Evolutionary conservation across 1,140 invertebrate genomes (phyloP).

Genomic region (Globodera ellingtonae): DNA sequence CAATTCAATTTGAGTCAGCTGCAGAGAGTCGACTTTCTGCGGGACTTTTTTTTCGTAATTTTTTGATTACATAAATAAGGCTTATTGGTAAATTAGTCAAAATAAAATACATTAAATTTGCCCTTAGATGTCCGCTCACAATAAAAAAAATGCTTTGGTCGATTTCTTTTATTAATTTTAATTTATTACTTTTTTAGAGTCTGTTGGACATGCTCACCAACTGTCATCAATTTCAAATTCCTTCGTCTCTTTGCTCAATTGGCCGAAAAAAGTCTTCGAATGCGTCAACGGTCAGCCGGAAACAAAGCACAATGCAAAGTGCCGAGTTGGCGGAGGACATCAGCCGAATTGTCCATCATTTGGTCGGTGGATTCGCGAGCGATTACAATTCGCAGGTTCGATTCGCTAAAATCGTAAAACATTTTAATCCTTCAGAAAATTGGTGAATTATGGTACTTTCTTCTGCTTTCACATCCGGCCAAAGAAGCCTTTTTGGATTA

Average conservation of each 20-base stretch:
- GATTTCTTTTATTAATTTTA: too few species aligned
- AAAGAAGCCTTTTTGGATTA: conserved; percentile 44
- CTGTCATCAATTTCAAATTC: conserved; percentile 16
- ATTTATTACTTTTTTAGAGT: conserved; percentile 17
- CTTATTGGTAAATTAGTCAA: too few species aligned
- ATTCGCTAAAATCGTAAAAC: not conserved
- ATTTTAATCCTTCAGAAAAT: conserved; percentile 15
- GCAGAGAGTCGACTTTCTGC: conserved; percentile 28
- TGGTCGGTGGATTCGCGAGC: not conserved
- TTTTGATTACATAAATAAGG: not conserved
- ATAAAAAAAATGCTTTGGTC: too few species aligned
- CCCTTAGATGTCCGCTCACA: too few species aligned
- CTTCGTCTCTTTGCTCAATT: not conserved
- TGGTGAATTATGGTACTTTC: conserved; percentile 41
- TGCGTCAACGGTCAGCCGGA: not conserved
- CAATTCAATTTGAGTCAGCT: conserved; percentile 37
- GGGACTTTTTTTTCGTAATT: conserved; percentile 29
- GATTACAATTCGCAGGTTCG: conserved; percentile 1
- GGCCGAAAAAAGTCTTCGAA: not conserved
- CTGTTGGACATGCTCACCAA: conserved; percentile 34
- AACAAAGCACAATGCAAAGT: conserved; percentile 23
- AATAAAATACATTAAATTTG: too few species aligned
- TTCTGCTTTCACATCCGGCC: conserved; percentile 50
- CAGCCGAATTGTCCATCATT: not conserved
- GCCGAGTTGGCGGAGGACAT: not conserved